Evolutionary conservation across 92 coral and sea anemone species (phyloP), one percentile per base, ranked within the genome.

Genomic region (Palythoa heliodiscus): DNA sequence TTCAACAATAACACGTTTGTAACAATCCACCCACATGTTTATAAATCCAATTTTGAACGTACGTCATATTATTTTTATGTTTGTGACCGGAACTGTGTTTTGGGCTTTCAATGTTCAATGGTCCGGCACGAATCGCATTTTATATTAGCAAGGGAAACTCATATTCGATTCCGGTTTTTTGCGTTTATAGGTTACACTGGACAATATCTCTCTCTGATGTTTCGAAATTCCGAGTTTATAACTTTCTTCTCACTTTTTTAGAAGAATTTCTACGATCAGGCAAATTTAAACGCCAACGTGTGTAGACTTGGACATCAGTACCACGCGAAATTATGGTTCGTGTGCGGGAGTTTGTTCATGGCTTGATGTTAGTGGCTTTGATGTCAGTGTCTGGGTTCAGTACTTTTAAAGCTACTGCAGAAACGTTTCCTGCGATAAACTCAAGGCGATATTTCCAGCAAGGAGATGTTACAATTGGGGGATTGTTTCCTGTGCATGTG

Each of bases 401-500:
- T 3, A 19, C 24, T 8, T 19, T 58, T 39, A 25, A 52, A 54
- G 37, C 22, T 22, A 77, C 39, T 0, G 77, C 92, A 10, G 82
- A 88, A 47, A 20, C 53, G 7, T 78, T 84, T 71, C 79, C 73
- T 12, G 73, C 29, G 43, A 66, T 81, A 20, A 66, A 37, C 39
- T 37, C 37, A 23, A 85, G 93, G 54, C 88, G 78, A 57, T 83
- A 77, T 54, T 82, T 55, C 90, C 83, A 89, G 84, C 15, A 78
- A 4, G 98, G 98, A 11, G 75, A 91, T 55, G 86, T 96, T n/a
- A 88, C 93, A 8, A 83, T 96, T 84, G 95, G 93, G 29, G 98
- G 98, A 0, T 76, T 96, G 13, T 96, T 96, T 47, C 98, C 98
- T 3, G 92, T 96, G 15, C 98, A 96, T 72, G 90, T 91, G 14